Base-by-base conservation (phyloP, 2,888 invertebrate genomes). In the Trissolcus brochymenae region DNA sequence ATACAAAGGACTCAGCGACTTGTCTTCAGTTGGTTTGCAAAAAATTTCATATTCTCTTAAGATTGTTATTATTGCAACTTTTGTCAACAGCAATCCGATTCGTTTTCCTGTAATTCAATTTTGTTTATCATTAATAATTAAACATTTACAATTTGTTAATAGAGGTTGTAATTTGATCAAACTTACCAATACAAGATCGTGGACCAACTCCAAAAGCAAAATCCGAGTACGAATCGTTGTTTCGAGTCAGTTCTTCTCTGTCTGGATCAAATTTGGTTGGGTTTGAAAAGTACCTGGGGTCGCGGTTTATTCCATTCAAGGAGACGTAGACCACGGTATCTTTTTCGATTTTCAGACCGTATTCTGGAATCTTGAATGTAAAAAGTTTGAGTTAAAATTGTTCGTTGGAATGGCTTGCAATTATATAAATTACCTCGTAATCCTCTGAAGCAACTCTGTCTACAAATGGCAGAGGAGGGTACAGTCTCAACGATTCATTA, bases 171-270 rank as follows among this genome's bases (percentile, higher is more conserved):
- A 16, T 16, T 16, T 46, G 6, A 46, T 46, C 4, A 14, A 14
- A 72, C 81, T 74, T 41, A 85, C 86, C 87, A 21, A 85, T 64
- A 29, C 86, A 86, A 0, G 84, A 82, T 74, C 85, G 80, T 4
- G 84, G 85, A 16, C 86, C 86, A 41, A 85, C 60, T 14, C 86
- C 86, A 50, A 86, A 86, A 16, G 84, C 80, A 54, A 87, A 76
- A 29, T 79, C 80, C 19, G 62, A 49, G 13, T 79, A 75, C 25
- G 79, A 60, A 9, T 83, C 82, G 2, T 75, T 71, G 4, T 77
- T 29, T 4, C 19, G 16, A 51, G 81, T 78, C 0, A 60, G 40
- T 14, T 82, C 77, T n/a, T 75, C 59, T 80, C 85, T 83, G n/a
- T 62, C 66, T 1, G 86, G 85, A 76, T 81, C 65, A 65, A 82